These are phyloP conservation scores for Aurelia coerulea DNA, from an alignment of 30 jellyfish, hydroid and myxozoan species.

Conservation along the genomic window DNA sequence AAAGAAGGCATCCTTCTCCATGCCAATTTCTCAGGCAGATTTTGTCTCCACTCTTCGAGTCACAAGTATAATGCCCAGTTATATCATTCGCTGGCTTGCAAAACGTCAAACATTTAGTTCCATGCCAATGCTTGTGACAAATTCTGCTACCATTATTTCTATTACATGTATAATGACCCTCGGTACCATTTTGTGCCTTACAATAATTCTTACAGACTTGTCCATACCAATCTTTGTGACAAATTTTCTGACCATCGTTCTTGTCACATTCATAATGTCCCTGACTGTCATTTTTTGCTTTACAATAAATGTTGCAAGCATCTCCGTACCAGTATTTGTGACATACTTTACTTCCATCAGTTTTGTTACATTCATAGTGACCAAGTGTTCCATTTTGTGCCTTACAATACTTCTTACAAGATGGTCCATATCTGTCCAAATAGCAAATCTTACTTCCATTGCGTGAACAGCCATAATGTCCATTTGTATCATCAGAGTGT, in stretches of 20 bases:
- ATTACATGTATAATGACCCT: slow-evolving; percentile 22
- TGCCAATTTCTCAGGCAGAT: slow-evolving; percentile 55
- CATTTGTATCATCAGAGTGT: slow-evolving; percentile 6
- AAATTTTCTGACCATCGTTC: slow-evolving; percentile 32
- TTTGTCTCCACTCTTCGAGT: slow-evolving; percentile 41
- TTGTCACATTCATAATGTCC: slow-evolving; percentile 49
- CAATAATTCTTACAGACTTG: slow-evolving; percentile 3
- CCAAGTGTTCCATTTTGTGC: slow-evolving; percentile 29
- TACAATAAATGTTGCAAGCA: slow-evolving; percentile 36
- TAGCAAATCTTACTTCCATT: slow-evolving; percentile 47
- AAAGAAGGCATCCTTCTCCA: slow-evolving; percentile 19
- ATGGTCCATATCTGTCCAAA: slow-evolving; percentile 27
- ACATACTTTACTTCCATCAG: slow-evolving; percentile 45
- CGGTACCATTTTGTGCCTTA: background rate
- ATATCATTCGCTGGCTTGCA: slow-evolving; percentile 43
- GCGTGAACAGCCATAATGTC: slow-evolving; percentile 39
- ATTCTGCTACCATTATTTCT: slow-evolving; percentile 16
- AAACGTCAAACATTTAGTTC: slow-evolving; percentile 16
- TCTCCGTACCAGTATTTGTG: slow-evolving; percentile 64
- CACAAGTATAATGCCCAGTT: slow-evolving; percentile 62
- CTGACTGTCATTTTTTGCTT: slow-evolving; percentile 30
- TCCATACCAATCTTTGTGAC: slow-evolving; percentile 58
- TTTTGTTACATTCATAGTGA: slow-evolving; percentile 51
- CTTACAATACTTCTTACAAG: slow-evolving; percentile 18
- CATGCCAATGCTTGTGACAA: slow-evolving; percentile 52